Evolutionary conservation across 2,113 vertebrate genomes (phyloP).

Genomic region (Poicephalus meyeri): DNA sequence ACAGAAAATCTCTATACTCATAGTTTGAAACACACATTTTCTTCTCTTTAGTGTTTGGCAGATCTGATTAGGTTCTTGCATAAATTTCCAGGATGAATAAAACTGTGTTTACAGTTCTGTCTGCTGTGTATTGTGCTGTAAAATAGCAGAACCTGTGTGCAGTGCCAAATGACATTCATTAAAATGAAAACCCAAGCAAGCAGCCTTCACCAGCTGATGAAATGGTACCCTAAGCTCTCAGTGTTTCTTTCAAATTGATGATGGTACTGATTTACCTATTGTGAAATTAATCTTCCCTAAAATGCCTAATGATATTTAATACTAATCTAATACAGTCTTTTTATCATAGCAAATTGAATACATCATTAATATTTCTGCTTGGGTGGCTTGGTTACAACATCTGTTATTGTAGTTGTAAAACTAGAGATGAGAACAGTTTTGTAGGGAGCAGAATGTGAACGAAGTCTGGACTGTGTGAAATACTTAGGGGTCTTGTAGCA

Average conservation of each 20-base stretch:
- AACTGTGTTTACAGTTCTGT: neutral
- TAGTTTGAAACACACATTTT: conserved; percentile 3
- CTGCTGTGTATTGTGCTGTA: conserved; percentile 3
- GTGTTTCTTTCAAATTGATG: neutral
- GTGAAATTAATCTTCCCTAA: conserved; percentile 14
- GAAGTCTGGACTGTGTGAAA: neutral
- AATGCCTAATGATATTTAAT: neutral
- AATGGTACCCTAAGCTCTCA: neutral
- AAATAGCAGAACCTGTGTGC: neutral
- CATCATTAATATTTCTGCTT: neutral
- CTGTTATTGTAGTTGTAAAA: neutral
- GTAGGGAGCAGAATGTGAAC: neutral
- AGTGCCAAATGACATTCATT: neutral
- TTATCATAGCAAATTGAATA: neutral
- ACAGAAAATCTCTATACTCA: conserved; percentile 26
- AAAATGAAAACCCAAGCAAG: neutral
- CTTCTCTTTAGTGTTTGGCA: conserved; percentile 28
- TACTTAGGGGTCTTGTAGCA: neutral
- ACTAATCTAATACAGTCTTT: neutral
- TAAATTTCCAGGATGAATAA: conserved; percentile 40
- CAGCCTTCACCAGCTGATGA: neutral
- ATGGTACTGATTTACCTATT: neutral
- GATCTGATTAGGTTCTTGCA: neutral
- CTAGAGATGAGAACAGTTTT: neutral
- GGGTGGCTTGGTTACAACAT: neutral